phyloP scores from a whole-genome alignment of 2,113 vertebrate genomes.

The Cyanoramphus novaezelandiae region DNA sequence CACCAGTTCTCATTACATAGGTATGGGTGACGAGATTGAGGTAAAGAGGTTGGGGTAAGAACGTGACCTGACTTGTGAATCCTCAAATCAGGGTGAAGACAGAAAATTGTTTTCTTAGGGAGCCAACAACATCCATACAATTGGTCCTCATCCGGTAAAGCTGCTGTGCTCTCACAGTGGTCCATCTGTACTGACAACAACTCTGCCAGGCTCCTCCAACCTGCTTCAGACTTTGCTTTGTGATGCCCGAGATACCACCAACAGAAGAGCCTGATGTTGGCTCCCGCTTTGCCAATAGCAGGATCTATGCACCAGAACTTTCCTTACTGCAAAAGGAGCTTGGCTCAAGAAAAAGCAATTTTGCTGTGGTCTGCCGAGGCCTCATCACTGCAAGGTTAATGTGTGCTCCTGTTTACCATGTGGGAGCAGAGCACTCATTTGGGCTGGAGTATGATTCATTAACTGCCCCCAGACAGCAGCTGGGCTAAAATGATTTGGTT shows the following conservation, averaged over 20 bases:
- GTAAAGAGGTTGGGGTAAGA: not conserved
- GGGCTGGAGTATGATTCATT: not conserved
- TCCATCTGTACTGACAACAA: not conserved
- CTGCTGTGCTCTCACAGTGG: not conserved
- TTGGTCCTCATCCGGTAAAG: not conserved
- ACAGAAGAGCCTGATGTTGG: conserved; percentile 61
- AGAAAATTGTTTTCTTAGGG: not conserved
- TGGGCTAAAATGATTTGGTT: not conserved
- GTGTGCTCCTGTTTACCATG: conserved; percentile 67
- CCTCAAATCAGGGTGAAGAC: not conserved
- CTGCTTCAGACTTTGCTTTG: conserved; percentile 19
- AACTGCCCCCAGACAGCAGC: not conserved
- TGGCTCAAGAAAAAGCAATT: conserved; percentile 67
- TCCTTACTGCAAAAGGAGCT: conserved; percentile 41
- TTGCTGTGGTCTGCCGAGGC: conserved; percentile 46
- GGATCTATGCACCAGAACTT: conserved; percentile 60
- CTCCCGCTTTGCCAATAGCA: conserved; percentile 50
- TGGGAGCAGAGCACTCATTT: not conserved
- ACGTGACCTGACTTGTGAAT: not conserved
- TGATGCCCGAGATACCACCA: conserved; percentile 24
- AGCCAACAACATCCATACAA: not conserved
- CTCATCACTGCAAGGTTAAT: conserved; percentile 51
- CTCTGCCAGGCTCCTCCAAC: not conserved
- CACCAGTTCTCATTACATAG: not conserved
- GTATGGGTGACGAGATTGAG: not conserved